Percentiles rank a stretch among this genome's conserved stretches.
These are phyloP conservation scores for Pipistrellus kuhlii DNA, from an alignment of 2,797 vertebrate genomes.

Conservation along the genomic window DNA sequence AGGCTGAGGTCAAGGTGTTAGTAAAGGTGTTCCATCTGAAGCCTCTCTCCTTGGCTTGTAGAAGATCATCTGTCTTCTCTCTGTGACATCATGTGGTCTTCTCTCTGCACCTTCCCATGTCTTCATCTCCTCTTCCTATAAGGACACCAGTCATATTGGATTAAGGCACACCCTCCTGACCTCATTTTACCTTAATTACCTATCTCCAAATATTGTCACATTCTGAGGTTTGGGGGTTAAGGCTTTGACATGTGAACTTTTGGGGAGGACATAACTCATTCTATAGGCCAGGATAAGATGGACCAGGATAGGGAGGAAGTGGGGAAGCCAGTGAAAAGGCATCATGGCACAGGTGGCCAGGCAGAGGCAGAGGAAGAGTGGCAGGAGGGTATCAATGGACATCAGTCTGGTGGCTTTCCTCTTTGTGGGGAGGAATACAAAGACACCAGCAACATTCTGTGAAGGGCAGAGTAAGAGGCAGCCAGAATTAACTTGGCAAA, in stretches of 20 bases:
- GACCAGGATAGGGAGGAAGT: not conserved
- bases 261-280: not conserved
- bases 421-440: not conserved
- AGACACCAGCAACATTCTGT: not conserved
- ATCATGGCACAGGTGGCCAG: accelerated
- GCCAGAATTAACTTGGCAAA: not conserved
- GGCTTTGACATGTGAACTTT: not conserved
- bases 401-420: not conserved
- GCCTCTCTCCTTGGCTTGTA: not conserved
- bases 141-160: not conserved
- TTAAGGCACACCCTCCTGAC: not conserved
- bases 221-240: not conserved
- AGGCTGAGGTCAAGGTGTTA: not conserved
- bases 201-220: not conserved
- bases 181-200: not conserved
- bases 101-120: not conserved
- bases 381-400: not conserved
- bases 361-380: not conserved
- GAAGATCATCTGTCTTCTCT: not conserved
- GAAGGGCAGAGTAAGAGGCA: not conserved
- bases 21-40: not conserved
- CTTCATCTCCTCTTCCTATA: not conserved
- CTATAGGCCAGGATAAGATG: no score
- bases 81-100: not conserved
- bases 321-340: not conserved